A percentile compares a stretch with the other conserved stretches of the same genome.
These are phyloP conservation scores for Varanus salvator DNA, from an alignment of 2,113 vertebrate genomes.

Conservation along the genomic window DNA sequence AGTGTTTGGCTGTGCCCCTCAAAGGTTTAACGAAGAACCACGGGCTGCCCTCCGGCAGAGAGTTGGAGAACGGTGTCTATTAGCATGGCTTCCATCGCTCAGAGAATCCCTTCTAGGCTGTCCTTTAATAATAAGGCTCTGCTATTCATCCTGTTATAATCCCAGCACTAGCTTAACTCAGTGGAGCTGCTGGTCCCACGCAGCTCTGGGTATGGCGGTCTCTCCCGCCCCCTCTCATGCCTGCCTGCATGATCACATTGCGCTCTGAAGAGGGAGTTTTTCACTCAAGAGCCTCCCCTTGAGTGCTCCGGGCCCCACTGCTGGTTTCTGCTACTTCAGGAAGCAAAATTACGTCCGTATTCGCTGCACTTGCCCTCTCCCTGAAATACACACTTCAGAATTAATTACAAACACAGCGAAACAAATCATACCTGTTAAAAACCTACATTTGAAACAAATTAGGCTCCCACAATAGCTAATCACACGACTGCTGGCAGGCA, in stretches of 20 bases:
- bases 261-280: constrained; percentile 29
- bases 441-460: background rate
- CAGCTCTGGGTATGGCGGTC: background rate
- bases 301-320: background rate
- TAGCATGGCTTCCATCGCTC: constrained; percentile 52
- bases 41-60: too few relatives aligned
- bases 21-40: too few relatives aligned
- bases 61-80: constrained; percentile 17
- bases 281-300: constrained; percentile 4
- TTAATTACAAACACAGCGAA: constrained; percentile 38
- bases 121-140: constrained; percentile 56
- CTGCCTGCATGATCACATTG: background rate
- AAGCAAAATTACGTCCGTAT: too few relatives aligned
- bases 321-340: background rate
- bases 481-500: background rate
- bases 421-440: constrained; percentile 40
- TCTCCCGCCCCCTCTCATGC: background rate
- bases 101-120: constrained; percentile 22
- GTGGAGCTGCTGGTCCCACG: constrained; percentile 22
- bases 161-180: constrained; percentile 38
- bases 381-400: background rate
- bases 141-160: constrained; percentile 41
- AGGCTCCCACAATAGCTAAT: constrained; percentile 40
- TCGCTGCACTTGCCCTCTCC: too few relatives aligned
- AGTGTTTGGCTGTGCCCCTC: too few relatives aligned